Evolutionary conservation across 2,888 invertebrate genomes (phyloP).

Genomic region (Lordiphosa andalusiaca): DNA sequence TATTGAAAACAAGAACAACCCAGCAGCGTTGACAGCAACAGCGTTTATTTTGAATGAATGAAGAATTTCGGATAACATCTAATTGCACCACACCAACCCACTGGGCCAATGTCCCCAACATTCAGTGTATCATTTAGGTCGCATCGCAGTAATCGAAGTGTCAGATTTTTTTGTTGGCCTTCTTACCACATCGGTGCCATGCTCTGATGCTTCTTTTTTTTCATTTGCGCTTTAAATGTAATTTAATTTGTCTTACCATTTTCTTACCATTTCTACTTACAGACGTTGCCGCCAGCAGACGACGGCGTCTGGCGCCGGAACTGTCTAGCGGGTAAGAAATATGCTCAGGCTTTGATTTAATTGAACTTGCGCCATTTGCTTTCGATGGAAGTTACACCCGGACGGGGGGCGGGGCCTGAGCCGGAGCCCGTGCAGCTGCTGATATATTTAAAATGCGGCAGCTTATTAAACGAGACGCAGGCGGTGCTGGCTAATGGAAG

Average conservation of each 20-base stretch:
- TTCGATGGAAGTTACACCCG: not conserved
- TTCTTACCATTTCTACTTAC: conserved; percentile 63
- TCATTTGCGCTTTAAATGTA: conserved; percentile 64
- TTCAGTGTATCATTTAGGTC: conserved; percentile 15
- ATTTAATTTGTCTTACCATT: conserved; percentile 75
- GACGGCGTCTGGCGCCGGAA: conserved; percentile 72
- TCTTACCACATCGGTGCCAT: conserved; percentile 30
- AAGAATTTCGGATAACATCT: no score
- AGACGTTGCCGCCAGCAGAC: conserved; percentile 65
- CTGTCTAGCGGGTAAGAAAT: conserved; percentile 75
- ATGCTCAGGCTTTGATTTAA: conserved; percentile 70
- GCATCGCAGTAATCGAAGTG: not conserved
- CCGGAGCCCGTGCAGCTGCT: conserved; percentile 26
- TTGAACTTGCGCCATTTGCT: conserved; percentile 61
- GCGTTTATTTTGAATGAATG: no score
- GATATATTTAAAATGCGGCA: conserved; percentile 56
- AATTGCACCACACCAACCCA: no score
- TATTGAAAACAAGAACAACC: no score
- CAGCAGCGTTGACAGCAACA: no score
- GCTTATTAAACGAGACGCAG: conserved; percentile 55
- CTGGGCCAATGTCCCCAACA: no score
- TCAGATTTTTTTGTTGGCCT: conserved; percentile 16
- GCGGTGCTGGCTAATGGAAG: conserved; percentile 47
- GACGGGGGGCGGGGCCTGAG: not conserved
- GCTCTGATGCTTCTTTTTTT: conserved; percentile 29